Percentiles rank a stretch among this genome's conserved stretches.
These are phyloP conservation scores for Acanthiza pusilla DNA, from an alignment of 2,797 vertebrate species.

Conservation along the genomic window DNA sequence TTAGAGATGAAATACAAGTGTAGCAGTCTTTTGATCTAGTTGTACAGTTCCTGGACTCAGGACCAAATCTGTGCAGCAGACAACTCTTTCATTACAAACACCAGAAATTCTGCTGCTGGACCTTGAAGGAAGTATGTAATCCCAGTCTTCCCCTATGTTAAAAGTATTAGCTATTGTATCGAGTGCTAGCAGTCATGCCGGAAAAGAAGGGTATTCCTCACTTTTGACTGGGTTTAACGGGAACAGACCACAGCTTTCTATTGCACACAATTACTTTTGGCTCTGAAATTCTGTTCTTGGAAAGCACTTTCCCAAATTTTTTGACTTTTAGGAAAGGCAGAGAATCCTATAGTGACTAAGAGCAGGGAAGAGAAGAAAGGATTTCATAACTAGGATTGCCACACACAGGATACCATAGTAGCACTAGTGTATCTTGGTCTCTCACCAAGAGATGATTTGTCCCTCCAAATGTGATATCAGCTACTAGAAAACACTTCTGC, in stretches of 20 bases:
- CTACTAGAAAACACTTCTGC: not conserved
- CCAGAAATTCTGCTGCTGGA: not conserved
- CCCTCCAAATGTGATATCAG: not conserved
- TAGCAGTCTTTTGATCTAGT: not conserved
- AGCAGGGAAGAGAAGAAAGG: not conserved
- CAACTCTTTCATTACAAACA: not conserved
- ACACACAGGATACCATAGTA: not conserved
- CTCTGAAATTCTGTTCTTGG: not conserved
- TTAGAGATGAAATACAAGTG: not conserved
- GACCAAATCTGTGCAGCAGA: not conserved
- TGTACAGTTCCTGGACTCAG: not conserved
- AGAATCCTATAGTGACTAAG: not conserved
- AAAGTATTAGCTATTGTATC: not conserved
- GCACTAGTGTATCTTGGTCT: not conserved
- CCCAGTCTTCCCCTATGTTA: not conserved
- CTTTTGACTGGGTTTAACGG: not conserved
- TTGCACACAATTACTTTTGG: not conserved
- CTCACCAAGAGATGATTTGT: not conserved
- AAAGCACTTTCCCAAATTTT: not conserved
- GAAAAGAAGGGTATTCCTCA: not conserved
- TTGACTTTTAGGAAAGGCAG: not conserved
- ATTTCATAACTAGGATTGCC: not conserved
- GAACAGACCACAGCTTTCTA: not conserved
- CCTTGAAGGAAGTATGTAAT: not conserved
- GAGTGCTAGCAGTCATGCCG: not conserved